Conservation (phyloP, 2,797 vertebrate species). For the Halcyon smyrnensis region DNA sequence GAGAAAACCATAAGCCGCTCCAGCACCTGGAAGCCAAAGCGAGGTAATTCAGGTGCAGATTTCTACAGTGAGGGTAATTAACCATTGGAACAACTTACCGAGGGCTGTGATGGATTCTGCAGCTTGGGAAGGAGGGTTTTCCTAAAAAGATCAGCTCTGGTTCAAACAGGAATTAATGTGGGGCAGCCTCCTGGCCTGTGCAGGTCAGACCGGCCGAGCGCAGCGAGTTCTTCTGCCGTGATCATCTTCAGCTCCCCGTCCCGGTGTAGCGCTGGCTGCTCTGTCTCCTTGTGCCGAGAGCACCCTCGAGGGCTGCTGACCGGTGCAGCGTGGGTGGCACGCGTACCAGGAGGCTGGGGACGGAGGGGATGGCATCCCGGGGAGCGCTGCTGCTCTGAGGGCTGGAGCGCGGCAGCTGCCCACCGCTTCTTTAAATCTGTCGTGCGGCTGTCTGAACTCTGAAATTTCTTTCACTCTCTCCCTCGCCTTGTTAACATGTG, state of each 20-base stretch:
- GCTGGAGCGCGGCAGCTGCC: neutral
- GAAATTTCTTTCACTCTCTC: constrained; percentile 83
- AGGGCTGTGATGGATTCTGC: neutral
- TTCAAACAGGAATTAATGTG: neutral
- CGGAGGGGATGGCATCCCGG: fast-evolving
- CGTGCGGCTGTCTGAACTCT: constrained; percentile 84
- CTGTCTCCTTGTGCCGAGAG: neutral
- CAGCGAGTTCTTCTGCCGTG: fast-evolving
- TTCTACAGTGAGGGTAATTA: neutral
- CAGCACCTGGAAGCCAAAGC: neutral
- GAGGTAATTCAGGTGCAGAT: neutral
- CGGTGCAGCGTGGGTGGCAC: neutral
- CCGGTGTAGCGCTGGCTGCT: fast-evolving
- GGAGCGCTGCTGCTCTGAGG: neutral
- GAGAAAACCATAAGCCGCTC: neutral
- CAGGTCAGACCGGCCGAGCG: fast-evolving
- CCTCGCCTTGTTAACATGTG: constrained; percentile 87
- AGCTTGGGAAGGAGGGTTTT: neutral
- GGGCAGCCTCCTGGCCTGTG: neutral
- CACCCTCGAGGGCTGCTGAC: neutral
- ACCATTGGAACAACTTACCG: neutral
- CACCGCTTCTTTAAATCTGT: constrained; percentile 83
- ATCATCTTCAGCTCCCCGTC: fast-evolving
- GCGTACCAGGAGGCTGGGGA: neutral
- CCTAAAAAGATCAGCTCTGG: neutral